A percentile compares a stretch with the other conserved stretches of the same genome.
Conservation (phyloP, 2,797 vertebrate species). For the Microhierax caerulescens region DNA sequence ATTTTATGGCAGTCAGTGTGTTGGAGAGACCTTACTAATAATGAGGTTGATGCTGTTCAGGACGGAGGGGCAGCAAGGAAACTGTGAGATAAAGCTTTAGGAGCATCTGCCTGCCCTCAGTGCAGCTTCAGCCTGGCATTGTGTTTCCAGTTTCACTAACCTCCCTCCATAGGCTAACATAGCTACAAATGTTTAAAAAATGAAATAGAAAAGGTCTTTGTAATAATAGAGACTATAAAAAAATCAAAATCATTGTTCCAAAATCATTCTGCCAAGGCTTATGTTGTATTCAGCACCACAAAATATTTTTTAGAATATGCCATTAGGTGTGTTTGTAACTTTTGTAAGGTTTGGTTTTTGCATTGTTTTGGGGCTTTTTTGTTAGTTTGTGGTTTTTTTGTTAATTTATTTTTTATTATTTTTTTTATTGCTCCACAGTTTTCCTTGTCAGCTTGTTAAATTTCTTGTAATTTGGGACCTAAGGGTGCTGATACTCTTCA, state of each 20-base stretch:
- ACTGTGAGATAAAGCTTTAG: not conserved
- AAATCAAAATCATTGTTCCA: not conserved
- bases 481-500: not conserved
- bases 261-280: not conserved
- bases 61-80: not conserved
- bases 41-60: not conserved
- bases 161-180: not conserved
- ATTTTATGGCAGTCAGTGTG: not conserved
- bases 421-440: not conserved
- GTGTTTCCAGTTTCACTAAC: not conserved
- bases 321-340: not conserved
- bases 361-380: not conserved
- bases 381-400: not conserved
- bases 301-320: not conserved
- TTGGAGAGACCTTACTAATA: not conserved
- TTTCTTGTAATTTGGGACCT: not conserved
- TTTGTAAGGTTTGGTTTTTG: fast-evolving
- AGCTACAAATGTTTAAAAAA: not conserved
- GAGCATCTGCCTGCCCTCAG: not conserved
- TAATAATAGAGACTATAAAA: not conserved
- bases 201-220: not conserved
- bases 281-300: not conserved
- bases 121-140: not conserved
- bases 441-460: not conserved
- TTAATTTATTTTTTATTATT: not conserved